Evolutionary conservation across 1,140 invertebrate species (phyloP), one percentile per base, ranked within the genome.

Genomic region (Leptestheria dahalacensis): DNA sequence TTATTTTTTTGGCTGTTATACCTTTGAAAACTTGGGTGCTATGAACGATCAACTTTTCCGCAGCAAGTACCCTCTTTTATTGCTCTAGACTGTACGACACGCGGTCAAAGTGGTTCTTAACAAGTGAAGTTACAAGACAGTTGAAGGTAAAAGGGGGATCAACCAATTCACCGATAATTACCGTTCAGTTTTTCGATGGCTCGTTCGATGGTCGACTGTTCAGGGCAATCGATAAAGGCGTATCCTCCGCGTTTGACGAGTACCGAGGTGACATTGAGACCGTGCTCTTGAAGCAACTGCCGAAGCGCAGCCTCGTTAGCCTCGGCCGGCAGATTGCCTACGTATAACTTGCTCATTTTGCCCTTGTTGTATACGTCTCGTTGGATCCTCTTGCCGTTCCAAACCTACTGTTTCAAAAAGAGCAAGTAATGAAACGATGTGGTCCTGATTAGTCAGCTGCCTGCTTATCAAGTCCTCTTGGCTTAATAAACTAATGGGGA

Each of bases 191-290:
- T 85, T 71, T 86, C 84, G 68, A 89, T 88, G 46, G 85, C 85
- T 65, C 80, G 83, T 74, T 89, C 85, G 18, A 85, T 85, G 48
- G 82, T 81, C n/a, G 80, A 83, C 68, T 88, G 85, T 73, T 91
- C 86, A 33, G 79, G 76, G 69, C 85, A 88, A 69, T 90, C 86
- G 57, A 89, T 84, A 73, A 91, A 90, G 26, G 86, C 86, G 72
- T 88, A 90, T 66, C 86, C 86, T 64, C 84, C 84, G 65, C 84
- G 80, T 71, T 89, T 89, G 52, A 88, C 81, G 61, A 88, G 77
- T 65, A 89, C 79, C 66, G 82, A 84, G 25, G 82, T 82, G 55
- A 82, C 83, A 33, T 80, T 78, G 63, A 88, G 72, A 68, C 80
- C 84, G 66, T 87, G 80, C 63, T 88, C 85, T 60, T 81, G 74